phyloP scores from a whole-genome alignment of 1,140 invertebrate genomes.

The Drosophila takahashii region DNA sequence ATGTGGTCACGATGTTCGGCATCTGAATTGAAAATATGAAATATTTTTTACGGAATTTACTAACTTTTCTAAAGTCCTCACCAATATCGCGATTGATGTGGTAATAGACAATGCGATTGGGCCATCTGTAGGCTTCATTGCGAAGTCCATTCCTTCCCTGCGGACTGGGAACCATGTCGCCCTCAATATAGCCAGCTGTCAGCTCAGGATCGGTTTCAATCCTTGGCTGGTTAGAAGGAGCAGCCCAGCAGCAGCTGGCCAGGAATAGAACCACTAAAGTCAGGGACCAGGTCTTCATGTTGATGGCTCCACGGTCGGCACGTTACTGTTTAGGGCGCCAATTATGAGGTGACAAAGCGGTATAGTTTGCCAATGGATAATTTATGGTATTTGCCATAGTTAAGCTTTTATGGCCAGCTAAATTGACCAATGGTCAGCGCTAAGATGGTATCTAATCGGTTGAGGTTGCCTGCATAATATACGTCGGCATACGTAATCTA shows the following conservation, averaged over 20 bases:
- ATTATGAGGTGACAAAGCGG: neutral
- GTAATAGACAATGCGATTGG: conserved; percentile 87
- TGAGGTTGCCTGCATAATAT: neutral
- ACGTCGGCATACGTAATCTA: conserved; percentile 12
- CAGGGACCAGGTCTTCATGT: conserved; percentile 19
- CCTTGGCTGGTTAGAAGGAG: conserved; percentile 25
- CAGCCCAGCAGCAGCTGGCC: conserved; percentile 28
- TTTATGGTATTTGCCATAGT: conserved; percentile 31
- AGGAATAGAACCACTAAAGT: conserved; percentile 7
- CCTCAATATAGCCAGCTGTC: conserved; percentile 60
- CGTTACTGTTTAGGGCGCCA: conserved; percentile 15
- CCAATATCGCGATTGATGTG: conserved; percentile 85
- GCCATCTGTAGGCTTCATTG: conserved; percentile 87
- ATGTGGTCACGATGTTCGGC: conserved; percentile 59
- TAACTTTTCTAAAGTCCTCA: conserved; percentile 1
- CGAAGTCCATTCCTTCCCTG: conserved; percentile 86
- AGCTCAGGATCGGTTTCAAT: conserved; percentile 64
- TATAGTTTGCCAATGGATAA: conserved; percentile 27
- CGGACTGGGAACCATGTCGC: conserved; percentile 58
- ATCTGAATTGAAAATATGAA: conserved; percentile 28
- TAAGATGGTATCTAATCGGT: conserved; percentile 34
- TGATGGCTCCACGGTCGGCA: conserved; percentile 5
- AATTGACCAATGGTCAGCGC: conserved; percentile 23
- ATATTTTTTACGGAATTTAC: neutral
- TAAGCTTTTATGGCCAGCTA: conserved; percentile 25